Conservation (phyloP, 2,797 vertebrate genomes). For the Synaphobranchus kaupii region DNA sequence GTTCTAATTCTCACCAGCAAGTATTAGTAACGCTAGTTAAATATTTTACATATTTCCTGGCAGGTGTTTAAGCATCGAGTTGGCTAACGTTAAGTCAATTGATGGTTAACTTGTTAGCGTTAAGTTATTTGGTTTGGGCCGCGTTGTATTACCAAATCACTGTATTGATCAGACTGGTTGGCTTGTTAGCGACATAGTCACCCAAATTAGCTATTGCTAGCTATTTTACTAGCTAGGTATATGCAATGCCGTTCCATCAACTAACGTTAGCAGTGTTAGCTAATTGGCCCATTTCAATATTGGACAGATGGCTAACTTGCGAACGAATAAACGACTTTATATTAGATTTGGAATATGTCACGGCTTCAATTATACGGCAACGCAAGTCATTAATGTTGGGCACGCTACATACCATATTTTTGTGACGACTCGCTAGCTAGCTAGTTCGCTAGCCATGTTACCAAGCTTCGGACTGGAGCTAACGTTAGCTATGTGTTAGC, state of each 20-base stretch:
- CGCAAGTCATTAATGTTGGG: constrained; percentile 11
- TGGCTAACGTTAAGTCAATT: neutral
- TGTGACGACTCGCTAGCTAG: neutral
- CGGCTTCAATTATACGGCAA: neutral
- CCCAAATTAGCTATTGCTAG: neutral
- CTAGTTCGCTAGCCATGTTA: neutral
- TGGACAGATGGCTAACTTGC: neutral
- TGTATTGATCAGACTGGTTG: neutral
- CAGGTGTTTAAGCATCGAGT: constrained; percentile 21
- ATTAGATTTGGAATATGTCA: neutral
- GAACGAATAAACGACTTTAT: neutral
- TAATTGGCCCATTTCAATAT: neutral
- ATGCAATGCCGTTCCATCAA: neutral
- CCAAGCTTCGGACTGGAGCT: neutral
- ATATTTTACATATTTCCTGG: neutral
- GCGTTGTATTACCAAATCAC: neutral
- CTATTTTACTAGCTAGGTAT: neutral
- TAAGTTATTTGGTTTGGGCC: constrained; percentile 2
- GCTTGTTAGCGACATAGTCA: neutral
- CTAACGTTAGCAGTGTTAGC: neutral
- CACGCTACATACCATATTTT: neutral
- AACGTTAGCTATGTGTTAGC: neutral
- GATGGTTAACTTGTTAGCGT: neutral
- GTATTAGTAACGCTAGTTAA: constrained; percentile 36
- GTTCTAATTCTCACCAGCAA: constrained; percentile 14